phyloP scores from a whole-genome alignment of 2,113 vertebrate species.

The Stegostoma tigrinum region DNA sequence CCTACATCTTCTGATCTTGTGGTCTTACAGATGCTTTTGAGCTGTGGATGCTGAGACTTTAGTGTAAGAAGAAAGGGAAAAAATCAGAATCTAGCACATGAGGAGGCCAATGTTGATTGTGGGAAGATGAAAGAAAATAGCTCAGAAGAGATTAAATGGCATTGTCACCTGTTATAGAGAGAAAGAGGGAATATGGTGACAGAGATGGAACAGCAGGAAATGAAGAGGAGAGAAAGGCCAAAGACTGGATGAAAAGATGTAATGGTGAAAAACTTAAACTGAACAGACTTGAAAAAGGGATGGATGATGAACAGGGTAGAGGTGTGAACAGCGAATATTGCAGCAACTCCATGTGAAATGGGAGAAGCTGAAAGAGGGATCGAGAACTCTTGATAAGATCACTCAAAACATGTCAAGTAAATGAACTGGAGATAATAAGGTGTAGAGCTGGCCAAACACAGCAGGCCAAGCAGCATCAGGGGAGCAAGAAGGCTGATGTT shows the following conservation, averaged over 20 bases:
- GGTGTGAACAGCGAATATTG: not conserved
- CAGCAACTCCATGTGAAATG: not conserved
- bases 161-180: not conserved
- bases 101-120: not conserved
- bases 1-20: too few relatives aligned
- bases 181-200: not conserved
- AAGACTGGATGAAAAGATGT: not conserved
- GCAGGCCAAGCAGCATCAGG: too few relatives aligned
- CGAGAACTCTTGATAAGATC: not conserved
- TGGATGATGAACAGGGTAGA: not conserved
- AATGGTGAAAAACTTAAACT: not conserved
- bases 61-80: not conserved
- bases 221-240: not conserved
- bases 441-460: too few relatives aligned
- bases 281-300: not conserved
- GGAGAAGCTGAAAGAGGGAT: not conserved
- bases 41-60: not conserved
- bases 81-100: not conserved
- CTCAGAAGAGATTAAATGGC: not conserved
- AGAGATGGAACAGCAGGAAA: not conserved
- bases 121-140: too few relatives aligned
- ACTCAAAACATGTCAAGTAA: not conserved
- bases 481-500: too few relatives aligned
- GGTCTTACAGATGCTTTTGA: not conserved
- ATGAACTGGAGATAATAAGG: not conserved